Evolutionary conservation across 2,113 vertebrate genomes (phyloP), one percentile per base, ranked within the genome.

Genomic region (Callospermophilus lateralis): DNA sequence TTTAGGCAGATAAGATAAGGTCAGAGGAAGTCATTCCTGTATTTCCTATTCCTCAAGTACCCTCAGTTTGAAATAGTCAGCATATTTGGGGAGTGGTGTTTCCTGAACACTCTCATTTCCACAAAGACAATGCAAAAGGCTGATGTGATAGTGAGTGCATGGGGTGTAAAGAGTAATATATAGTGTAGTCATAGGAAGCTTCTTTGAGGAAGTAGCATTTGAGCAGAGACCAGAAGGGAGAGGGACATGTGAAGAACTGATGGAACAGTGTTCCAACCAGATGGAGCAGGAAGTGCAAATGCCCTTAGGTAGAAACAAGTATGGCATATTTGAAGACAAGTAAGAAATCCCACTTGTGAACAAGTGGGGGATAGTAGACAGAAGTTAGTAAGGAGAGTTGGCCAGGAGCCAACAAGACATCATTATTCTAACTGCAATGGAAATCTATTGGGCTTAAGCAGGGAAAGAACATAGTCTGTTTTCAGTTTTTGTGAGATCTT

Each of bases 401-500:
- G 28, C 32, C 6, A 32, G 42, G 63, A 16, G 42, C n/a, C 39
- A 94, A 68, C 37, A 91, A 93, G n/a, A 19, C 51, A 88, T 79
- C 37, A 70, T 83, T 89, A 39, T 73, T 81, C 45, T 88, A 61
- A 95, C 37, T 88, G 63, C 37, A 51, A 9, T 77, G 48, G 70
- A 94, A 96, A 84, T 89, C 15, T 51, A 48, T 79, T 73, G 55
- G 8, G 37, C 73, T 91, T 96, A 93, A 83, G 28, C 68, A 78
- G 45, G 22, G 17, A 20, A 83, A 86, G n/a, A 34, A 45, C 61
- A 89, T 85, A 7, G 63, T 90, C 28, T 73, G 61, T 16, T 89
- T 96, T 72, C 91, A 70, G 19, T 74, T 87, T 95, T 90, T 85
- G 34, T 74, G 32, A 78, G n/a, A n/a, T 92, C 45, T 80, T 84